These are phyloP conservation scores for Cephalopholis sonnerati DNA, from an alignment of 2,113 vertebrate genomes.

Conservation along the genomic window DNA sequence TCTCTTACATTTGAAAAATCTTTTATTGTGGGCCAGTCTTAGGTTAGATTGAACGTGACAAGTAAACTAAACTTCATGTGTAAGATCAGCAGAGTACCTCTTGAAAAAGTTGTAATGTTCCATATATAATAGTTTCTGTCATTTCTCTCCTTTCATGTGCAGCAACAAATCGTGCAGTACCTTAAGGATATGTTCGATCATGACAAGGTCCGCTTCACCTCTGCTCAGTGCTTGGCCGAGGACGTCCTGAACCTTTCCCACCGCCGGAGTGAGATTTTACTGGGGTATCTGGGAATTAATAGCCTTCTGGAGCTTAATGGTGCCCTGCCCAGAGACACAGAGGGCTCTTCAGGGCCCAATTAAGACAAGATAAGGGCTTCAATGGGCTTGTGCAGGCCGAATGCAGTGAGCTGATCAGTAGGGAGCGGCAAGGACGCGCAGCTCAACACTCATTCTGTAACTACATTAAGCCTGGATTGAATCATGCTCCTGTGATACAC, in stretches of 20 bases:
- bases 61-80: too few relatives aligned
- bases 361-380: conserved; percentile 39
- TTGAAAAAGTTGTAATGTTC: not conserved
- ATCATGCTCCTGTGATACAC: conserved; percentile 30
- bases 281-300: conserved; percentile 91
- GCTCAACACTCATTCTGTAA: conserved; percentile 16
- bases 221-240: conserved; percentile 88
- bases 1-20: too few relatives aligned
- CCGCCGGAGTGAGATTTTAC: conserved; percentile 94
- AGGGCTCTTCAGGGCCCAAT: conserved; percentile 64
- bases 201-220: conserved; percentile 94
- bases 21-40: too few relatives aligned
- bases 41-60: too few relatives aligned
- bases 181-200: conserved; percentile 98
- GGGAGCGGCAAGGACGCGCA: not conserved
- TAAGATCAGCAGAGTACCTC: too few relatives aligned
- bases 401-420: not conserved
- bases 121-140: not conserved
- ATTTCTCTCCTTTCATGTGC: conserved; percentile 33
- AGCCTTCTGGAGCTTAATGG: conserved; percentile 87
- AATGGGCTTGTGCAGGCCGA: not conserved
- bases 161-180: conserved; percentile 98
- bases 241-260: conserved; percentile 95
- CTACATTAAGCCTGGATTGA: conserved; percentile 1
- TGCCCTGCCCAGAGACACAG: conserved; percentile 71